These are phyloP conservation scores for Apaloderma vittatum DNA, from an alignment of 2,113 vertebrate genomes.

Conservation along the genomic window DNA sequence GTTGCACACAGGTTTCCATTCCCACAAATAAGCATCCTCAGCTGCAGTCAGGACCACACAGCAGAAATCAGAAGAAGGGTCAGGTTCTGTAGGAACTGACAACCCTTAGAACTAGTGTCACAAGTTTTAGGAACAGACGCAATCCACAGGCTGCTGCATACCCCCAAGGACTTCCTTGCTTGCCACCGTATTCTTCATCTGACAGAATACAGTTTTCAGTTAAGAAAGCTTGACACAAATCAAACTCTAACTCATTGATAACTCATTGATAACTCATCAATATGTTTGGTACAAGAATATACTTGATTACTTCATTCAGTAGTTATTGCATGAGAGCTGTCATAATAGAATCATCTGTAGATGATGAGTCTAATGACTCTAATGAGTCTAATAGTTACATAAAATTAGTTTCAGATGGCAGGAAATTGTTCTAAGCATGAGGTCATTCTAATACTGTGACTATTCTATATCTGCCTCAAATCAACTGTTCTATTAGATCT, in stretches of 20 bases:
- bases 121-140: background rate
- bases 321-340: background rate
- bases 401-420: background rate
- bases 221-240: background rate
- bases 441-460: background rate
- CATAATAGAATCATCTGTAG: background rate
- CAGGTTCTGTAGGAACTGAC: background rate
- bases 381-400: background rate
- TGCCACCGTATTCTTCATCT: background rate
- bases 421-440: too few relatives aligned
- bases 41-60: background rate
- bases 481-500: background rate
- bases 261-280: background rate
- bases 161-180: background rate
- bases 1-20: background rate
- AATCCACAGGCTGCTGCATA: background rate
- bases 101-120: background rate
- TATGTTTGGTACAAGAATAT: background rate
- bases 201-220: background rate
- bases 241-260: background rate
- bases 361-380: background rate
- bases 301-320: background rate
- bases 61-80: background rate
- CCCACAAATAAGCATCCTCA: background rate
- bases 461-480: background rate